phyloP scores from a whole-genome alignment of 1,140 invertebrate species.

The Idris sp. region DNA sequence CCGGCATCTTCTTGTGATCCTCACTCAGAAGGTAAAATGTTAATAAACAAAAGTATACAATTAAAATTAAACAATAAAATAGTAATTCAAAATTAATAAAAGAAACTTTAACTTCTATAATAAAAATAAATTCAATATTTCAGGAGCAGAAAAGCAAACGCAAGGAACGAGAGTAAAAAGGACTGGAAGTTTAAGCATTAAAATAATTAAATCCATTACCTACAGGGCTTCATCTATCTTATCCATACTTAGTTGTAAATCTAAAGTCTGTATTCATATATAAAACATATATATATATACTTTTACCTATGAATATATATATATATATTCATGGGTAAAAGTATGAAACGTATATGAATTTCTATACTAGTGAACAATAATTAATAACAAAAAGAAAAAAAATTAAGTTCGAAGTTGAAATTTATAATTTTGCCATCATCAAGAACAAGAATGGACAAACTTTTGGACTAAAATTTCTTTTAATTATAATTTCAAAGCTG shows the following conservation, averaged over 20 bases:
- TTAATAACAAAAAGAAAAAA: slow-evolving; percentile 39
- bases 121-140: slow-evolving; percentile 26
- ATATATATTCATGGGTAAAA: slow-evolving; percentile 59
- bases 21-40: slow-evolving; percentile 88
- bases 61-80: too few relatives aligned
- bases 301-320: too few relatives aligned
- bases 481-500: slow-evolving; percentile 13
- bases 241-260: slow-evolving; percentile 69
- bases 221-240: slow-evolving; percentile 78
- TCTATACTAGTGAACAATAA: slow-evolving; percentile 58
- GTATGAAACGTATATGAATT: slow-evolving; percentile 56
- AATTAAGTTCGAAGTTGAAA: slow-evolving; percentile 42
- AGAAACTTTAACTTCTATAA: background rate
- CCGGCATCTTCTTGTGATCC: slow-evolving; percentile 91
- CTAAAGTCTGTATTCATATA: slow-evolving; percentile 58
- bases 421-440: slow-evolving; percentile 52
- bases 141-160: slow-evolving; percentile 72
- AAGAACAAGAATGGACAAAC: slow-evolving; percentile 29
- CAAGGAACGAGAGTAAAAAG: slow-evolving; percentile 63
- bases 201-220: slow-evolving; percentile 74
- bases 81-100: background rate
- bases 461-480: background rate
- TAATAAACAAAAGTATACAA: too few relatives aligned
- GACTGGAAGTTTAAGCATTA: slow-evolving; percentile 62
- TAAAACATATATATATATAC: slow-evolving; percentile 58